phyloP scores from a whole-genome alignment of 2,113 vertebrate genomes.

The Carollia perspicillata region DNA sequence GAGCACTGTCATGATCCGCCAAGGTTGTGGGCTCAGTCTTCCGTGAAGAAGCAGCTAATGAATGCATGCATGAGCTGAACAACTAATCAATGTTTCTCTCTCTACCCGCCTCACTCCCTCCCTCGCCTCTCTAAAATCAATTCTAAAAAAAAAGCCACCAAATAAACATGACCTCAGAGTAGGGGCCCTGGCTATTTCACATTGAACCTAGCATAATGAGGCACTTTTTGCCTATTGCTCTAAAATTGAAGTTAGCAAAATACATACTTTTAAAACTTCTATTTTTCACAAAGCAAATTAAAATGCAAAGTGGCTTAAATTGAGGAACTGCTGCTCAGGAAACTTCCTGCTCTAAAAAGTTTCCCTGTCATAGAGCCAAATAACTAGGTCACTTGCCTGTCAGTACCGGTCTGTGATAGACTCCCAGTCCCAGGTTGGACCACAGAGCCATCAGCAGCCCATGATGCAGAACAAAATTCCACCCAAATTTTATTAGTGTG shows the following conservation, averaged over 20 bases:
- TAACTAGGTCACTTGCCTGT: constrained; percentile 1
- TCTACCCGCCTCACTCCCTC: no score
- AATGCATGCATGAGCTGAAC: no score
- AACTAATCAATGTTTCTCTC: no score
- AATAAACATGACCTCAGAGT: background rate
- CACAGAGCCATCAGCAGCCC: background rate
- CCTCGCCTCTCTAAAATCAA: no score
- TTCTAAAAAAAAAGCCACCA: no score
- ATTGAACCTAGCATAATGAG: background rate
- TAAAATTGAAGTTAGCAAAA: background rate
- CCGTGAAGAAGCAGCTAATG: no score
- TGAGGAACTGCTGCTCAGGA: background rate
- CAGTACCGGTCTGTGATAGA: background rate
- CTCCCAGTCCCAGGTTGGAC: background rate
- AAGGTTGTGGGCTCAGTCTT: no score
- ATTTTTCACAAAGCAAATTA: constrained; percentile 40
- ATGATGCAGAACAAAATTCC: background rate
- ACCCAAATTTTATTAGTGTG: background rate
- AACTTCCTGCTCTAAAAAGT: constrained; percentile 29
- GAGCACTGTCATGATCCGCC: no score
- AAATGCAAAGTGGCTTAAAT: constrained; percentile 10
- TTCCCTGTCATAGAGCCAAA: background rate
- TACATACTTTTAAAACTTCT: background rate
- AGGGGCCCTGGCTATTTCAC: background rate
- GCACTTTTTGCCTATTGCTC: background rate